Evolutionary conservation across 2,888 invertebrate genomes (phyloP).

Genomic region (Flexamia atlantica): DNA sequence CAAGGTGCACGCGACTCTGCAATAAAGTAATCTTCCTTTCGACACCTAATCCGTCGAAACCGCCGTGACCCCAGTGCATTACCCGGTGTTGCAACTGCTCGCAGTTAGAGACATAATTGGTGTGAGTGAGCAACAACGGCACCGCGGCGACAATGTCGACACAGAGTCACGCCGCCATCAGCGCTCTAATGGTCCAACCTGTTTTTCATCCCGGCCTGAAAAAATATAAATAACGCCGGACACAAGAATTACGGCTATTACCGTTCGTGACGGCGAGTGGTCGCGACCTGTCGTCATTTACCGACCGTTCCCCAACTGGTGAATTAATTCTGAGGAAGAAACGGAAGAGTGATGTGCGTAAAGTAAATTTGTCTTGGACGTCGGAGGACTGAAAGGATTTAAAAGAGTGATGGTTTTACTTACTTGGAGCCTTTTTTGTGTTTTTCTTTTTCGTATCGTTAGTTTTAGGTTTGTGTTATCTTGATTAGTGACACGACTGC

Average conservation of each 20-base stretch:
- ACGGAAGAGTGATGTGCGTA: background rate
- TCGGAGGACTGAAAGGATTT: background rate
- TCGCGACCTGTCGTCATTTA: constrained; percentile 13
- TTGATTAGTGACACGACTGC: too few species aligned
- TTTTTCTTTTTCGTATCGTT: too few species aligned
- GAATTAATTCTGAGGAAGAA: background rate
- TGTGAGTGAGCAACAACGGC: background rate
- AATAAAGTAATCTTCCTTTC: too few species aligned
- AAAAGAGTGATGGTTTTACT: too few species aligned
- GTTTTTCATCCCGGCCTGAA: constrained; percentile 13
- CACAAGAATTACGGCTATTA: constrained; percentile 32
- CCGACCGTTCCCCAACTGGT: constrained; percentile 5
- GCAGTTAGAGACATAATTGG: constrained; percentile 10
- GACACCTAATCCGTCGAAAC: background rate
- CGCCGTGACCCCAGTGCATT: background rate
- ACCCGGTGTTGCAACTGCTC: background rate
- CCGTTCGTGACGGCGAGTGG: constrained; percentile 19
- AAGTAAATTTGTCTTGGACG: background rate
- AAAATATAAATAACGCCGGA: constrained; percentile 42
- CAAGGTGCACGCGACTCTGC: too few species aligned
- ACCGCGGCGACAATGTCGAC: constrained; percentile 24
- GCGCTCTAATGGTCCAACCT: constrained; percentile 19
- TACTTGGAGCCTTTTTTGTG: too few species aligned
- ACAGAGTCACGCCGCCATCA: constrained; percentile 10
- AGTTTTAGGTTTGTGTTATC: too few species aligned